Evolutionary conservation across 2,888 invertebrate species (phyloP), one percentile per base, ranked within the genome.

Genomic region (Pterostichus niger): DNA sequence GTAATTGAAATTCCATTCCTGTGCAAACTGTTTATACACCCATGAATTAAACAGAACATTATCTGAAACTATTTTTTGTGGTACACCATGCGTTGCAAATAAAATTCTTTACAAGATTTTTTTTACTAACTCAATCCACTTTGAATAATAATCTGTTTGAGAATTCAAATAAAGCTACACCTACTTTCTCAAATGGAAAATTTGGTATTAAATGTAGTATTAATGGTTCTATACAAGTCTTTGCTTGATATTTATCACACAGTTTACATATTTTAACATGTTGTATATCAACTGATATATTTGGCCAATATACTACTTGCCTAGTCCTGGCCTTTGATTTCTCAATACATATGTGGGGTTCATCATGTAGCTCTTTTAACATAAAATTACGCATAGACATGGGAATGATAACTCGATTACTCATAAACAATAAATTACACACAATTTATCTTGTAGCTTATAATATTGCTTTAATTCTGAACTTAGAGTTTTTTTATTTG

Each of bases 1-100:
- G 7, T n/a, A 61, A 31, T 61, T 61, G 61, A 61, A 31, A 31
- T 33, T 33, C 61, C 61, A 61, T 24, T 61, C 33, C 11, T 31
- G 24, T 59, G 84, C 82, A 84, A n/a, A n/a, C n/a, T n/a, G n/a
- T n/a, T n/a, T n/a, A n/a, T n/a, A n/a, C n/a, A n/a, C n/a, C n/a
- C n/a, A 52, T 64, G 84, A 85, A 33, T 84, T 80, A 82, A 86
- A 86, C 1, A 86, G 86, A 64, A 84, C 84, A 79, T 86, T 86
- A 73, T 86, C 86, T 15, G 84, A 84, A 7, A 85, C 35, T 17
- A 85, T 54, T 44, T 52, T 79, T 56, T 80, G 61, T 17, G 86
- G 85, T 75, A 78, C 84, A 3, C 86, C 85, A 76, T 78, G 79
- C 40, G 68, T 83, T 46, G 84, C 17, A 76, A 85, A 86, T 59